Base-by-base conservation (phyloP, 2,888 invertebrate species). In the Aspidiotus rigidus region DNA sequence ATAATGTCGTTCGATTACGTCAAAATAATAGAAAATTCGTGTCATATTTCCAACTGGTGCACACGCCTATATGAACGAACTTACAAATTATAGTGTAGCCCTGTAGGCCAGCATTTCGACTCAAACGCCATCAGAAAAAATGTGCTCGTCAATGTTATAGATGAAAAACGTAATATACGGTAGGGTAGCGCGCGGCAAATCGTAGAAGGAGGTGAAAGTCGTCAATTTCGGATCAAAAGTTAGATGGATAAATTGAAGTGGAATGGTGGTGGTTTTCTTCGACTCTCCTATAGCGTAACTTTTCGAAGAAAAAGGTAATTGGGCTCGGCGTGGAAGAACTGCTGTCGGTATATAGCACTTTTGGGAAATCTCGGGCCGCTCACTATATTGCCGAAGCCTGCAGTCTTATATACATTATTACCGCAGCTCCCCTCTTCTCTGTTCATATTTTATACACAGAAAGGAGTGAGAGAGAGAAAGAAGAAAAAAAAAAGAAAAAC, bases 271-370 rank as follows among this genome's bases (percentile, higher is more conserved):
- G 57, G 57, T 59, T 59, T 59, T 64, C 59, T 66, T 66, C 59
- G 42, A 57, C 44, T 59, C 39, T 64, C n/a, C 17, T 59, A 10
- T 10, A 17, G 15, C 56, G 64, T 42, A 64, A 64, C 55, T 64
- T 64, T 64, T 64, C 44, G 64, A 64, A 59, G 59, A 66, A 28
- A 28, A 64, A 66, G 66, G 66, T 66, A 66, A 66, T 66, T 66
- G 66, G 66, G 66, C 66, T 66, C 66, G 57, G 66, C 42, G 59
- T 66, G 66, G 59, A 59, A 66, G 66, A 57, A 44, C 57, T 59
- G 57, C 66, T 66, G 66, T 66, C 66, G 66, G 66, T 66, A 66
- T 66, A 66, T 66, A 66, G 66, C 66, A 66, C 66, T 66, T 66
- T 66, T 66, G 66, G 66, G 66, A 66, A 66, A 66, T 66, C 66